Evolutionary conservation across 2,113 vertebrate genomes (phyloP), one percentile per base, ranked within the genome.

Genomic region (Panthera tigris): DNA sequence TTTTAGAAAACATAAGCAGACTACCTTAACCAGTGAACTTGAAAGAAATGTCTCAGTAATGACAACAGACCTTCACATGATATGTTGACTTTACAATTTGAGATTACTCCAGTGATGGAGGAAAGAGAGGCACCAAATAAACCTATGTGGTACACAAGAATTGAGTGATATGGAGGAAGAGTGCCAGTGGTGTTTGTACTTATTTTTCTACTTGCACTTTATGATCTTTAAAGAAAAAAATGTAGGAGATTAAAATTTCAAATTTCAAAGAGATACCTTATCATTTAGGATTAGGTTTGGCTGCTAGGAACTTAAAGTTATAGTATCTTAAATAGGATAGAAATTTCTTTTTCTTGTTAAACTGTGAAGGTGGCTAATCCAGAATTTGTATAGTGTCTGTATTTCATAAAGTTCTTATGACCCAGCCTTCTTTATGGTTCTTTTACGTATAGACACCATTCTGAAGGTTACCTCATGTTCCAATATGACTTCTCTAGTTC

Each of bases 201-300:
- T 63, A 33, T 52, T 84, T 10, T 94, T 94, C 13, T 52, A 16
- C 50, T 90, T 81, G 39, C 39, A 74, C 4, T 52, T 76, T 41
- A 81, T 81, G 25, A 91, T 57, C 50, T 52, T 95, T 81, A 68
- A 81, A 76, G 68, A 93, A 25, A 81, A 81, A 94, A 25, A n/a
- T 66, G 25, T 27, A 68, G 61, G 55, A 80, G 21, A 73, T 74
- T 91, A 86, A 87, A 86, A 76, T 48, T 65, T 74, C 25, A 95
- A 91, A 87, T 29, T 23, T 55, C 18, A 7, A 66, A 29, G 0
- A 52, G 33, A 48, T 81, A 50, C 7, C 33, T 4, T 79, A 6
- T 93, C 39, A 82, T 3, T 84, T 74, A 81, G 45, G 36, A 68
- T 82, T 94, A 61, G 69, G 12, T 81, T 82, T 81, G 33, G 0